These are phyloP conservation scores for Bettongia penicillata DNA, from an alignment of 2,113 vertebrate species.

Conservation along the genomic window DNA sequence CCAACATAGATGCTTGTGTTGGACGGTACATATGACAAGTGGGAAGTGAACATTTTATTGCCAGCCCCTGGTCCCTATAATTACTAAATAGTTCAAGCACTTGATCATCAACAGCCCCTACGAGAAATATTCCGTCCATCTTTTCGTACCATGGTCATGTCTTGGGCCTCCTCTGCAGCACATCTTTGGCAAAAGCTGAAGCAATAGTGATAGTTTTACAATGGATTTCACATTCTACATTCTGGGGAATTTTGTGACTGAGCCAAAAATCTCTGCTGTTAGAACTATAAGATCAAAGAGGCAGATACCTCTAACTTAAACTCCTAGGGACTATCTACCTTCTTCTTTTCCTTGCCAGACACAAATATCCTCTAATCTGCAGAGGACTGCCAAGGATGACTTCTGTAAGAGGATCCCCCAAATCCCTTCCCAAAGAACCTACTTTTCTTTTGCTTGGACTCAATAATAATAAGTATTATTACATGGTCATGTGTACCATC, in stretches of 20 bases:
- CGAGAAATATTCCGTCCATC: background rate
- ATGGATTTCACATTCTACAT: background rate
- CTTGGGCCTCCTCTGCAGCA: background rate
- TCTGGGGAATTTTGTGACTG: background rate
- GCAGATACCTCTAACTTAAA: background rate
- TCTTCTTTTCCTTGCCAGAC: background rate
- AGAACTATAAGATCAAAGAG: background rate
- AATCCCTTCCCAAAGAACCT: background rate
- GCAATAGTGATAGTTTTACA: background rate
- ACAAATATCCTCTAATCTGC: background rate
- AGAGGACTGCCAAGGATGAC: background rate
- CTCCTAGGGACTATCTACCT: background rate
- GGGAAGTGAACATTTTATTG: background rate
- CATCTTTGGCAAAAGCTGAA: background rate
- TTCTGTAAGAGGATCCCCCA: background rate
- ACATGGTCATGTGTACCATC: background rate
- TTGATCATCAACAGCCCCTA: background rate
- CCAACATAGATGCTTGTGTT: background rate
- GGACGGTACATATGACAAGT: background rate
- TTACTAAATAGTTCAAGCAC: background rate
- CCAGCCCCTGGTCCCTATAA: background rate
- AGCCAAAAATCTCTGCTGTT: background rate
- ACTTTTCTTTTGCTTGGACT: slow-evolving; percentile 15
- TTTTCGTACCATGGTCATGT: background rate
- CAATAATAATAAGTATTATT: background rate